phyloP scores from a whole-genome alignment of 2,113 vertebrate genomes.

The Amia ocellicauda region DNA sequence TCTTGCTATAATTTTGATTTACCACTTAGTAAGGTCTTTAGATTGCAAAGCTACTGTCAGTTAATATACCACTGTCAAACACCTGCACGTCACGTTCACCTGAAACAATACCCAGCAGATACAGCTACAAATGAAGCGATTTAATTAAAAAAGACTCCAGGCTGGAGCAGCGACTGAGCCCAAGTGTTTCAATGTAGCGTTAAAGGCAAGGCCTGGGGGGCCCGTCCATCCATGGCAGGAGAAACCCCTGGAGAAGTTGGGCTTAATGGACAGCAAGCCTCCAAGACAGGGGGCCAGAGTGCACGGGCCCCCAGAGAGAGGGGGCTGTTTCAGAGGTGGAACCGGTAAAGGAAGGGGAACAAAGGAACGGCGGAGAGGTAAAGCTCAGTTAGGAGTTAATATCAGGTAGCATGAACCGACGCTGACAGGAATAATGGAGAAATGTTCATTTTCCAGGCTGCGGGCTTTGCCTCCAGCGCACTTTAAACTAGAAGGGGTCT shows the following conservation, averaged over 20 bases:
- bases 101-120: too few species aligned
- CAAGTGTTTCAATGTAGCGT: background rate
- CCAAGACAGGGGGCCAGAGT: conserved; percentile 13
- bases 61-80: too few species aligned
- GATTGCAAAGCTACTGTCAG: too few species aligned
- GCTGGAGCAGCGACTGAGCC: background rate
- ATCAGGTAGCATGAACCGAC: too few species aligned
- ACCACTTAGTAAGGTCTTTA: too few species aligned
- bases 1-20: too few species aligned
- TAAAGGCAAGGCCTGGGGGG: background rate
- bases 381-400: too few species aligned
- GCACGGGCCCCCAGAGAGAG: background rate
- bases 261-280: background rate
- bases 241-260: background rate
- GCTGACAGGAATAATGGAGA: too few species aligned
- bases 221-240: background rate
- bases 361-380: background rate
- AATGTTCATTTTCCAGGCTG: background rate
- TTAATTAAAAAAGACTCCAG: background rate
- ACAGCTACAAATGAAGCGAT: too few species aligned
- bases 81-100: too few species aligned
- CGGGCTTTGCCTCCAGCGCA: background rate
- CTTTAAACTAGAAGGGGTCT: background rate
- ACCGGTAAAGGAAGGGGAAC: too few species aligned
- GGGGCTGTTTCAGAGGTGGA: background rate